Base-by-base conservation (phyloP, 2,113 vertebrate species). In the Tachycineta bicolor region DNA sequence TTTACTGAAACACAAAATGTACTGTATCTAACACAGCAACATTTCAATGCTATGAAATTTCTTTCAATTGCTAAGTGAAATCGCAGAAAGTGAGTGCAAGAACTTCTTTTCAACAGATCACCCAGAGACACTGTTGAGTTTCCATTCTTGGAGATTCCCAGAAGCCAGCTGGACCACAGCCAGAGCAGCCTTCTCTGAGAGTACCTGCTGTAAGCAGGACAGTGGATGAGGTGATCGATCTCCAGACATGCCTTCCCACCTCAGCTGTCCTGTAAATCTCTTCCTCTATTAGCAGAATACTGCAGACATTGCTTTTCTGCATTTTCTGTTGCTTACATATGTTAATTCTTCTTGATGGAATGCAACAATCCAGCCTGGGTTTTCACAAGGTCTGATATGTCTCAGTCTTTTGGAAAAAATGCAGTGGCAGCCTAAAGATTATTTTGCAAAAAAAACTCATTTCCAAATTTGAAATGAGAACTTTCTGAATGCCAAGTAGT, bases 281-380 rank as follows among this genome's bases (percentile, higher is more conserved):
- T 12, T 68, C 19, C 50, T 58, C 28, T 53, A 34, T 14, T 44
- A 89, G 37, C 17, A 90, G 86, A 89, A 86, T 33, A 91, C 18
- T 25, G 17, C 1, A 53, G 22, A 76, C 2, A 6, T 13, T n/a
- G 5, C 25, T 88, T 43, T 70, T 29, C 47, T 53, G 10, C 3
- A 1, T 34, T 68, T 81, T 89, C 41, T 9, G 3, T 1, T 10
- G 67, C 60, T 70, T 1, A 53, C 6, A 44, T 0, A 0, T 14
- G 73, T 52, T 50, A 68, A 64, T 69, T 60, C 18, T 64, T 59
- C 41, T 41, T 65, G 9, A n/a, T 22, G 33, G 20, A 52, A 79
- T 50, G 52, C 47, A 75, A 70, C 12, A 87, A 78, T 52, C 26
- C 22, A 89, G 28, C 6, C 10, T 58, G 34, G 8, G 5, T 77